Conservation (phyloP, 2,888 invertebrate genomes). For the Agonopterix arenella region DNA sequence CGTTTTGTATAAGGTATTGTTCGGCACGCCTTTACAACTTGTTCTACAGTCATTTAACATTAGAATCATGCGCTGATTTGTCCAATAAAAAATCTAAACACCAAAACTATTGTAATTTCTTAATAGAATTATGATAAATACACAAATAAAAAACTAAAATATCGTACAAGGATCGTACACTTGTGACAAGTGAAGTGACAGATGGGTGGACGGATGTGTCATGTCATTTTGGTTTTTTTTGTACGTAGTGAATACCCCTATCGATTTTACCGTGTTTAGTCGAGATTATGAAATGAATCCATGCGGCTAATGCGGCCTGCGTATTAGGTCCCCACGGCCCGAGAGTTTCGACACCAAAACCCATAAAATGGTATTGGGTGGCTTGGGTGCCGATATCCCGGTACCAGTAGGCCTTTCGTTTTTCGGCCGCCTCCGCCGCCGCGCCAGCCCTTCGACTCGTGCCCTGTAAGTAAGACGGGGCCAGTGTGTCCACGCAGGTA, state of each 20-base stretch:
- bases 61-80: slow-evolving; percentile 36
- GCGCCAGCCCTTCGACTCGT: too few species aligned
- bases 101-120: slow-evolving; percentile 46
- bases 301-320: too few species aligned
- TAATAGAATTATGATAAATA: slow-evolving; percentile 49
- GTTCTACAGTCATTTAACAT: slow-evolving; percentile 44
- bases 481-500: too few species aligned
- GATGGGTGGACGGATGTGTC: slow-evolving; percentile 19
- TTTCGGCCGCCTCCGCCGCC: too few species aligned
- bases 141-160: slow-evolving; percentile 72
- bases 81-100: slow-evolving; percentile 49
- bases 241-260: neutral
- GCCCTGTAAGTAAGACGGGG: too few species aligned
- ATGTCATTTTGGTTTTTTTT: slow-evolving; percentile 7
- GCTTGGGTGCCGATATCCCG: too few species aligned
- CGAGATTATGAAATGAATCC: too few species aligned
- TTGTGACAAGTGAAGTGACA: slow-evolving; percentile 32
- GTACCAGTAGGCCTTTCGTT: too few species aligned
- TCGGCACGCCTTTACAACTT: slow-evolving; percentile 37
- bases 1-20: slow-evolving; percentile 54
- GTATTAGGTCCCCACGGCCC: too few species aligned
- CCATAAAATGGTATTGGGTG: too few species aligned
- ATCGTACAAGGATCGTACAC: slow-evolving; percentile 50
- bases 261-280: too few species aligned
- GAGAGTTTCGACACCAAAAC: too few species aligned